A percentile compares a stretch with the other conserved stretches of the same genome.
Conservation (phyloP, 2,113 vertebrate species). For the Pionites leucogaster region DNA sequence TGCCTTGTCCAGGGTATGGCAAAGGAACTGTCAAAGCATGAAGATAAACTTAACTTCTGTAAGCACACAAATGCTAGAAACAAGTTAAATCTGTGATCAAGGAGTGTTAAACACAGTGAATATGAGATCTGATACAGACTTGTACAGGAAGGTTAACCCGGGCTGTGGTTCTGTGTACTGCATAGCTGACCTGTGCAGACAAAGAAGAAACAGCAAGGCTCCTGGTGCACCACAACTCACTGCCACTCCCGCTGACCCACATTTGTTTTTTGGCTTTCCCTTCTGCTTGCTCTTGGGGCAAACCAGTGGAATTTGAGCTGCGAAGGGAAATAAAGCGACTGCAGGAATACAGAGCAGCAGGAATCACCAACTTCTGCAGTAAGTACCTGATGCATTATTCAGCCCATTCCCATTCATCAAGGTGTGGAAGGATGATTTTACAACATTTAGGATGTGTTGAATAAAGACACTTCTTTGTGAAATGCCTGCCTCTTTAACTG, state of each 20-base stretch:
- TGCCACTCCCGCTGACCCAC: background rate
- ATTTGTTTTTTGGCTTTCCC: constrained; percentile 23
- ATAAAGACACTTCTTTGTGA: background rate
- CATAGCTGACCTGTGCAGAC: background rate
- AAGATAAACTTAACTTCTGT: background rate
- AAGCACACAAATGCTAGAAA: background rate
- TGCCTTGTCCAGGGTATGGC: background rate
- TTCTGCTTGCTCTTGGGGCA: background rate
- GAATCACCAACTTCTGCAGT: constrained; percentile 97
- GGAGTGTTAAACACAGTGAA: background rate
- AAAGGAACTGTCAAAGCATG: background rate
- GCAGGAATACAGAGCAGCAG: constrained; percentile 92
- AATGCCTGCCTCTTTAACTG: background rate
- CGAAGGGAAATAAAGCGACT: constrained; percentile 90
- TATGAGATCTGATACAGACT: background rate
- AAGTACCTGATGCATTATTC: constrained; percentile 73
- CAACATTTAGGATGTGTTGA: background rate
- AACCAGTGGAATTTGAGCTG: constrained; percentile 96
- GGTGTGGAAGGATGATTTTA: background rate
- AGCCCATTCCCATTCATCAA: background rate
- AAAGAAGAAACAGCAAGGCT: background rate
- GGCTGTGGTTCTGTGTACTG: background rate
- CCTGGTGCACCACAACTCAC: background rate
- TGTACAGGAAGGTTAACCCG: background rate
- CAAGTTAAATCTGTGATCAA: background rate